phyloP scores from a whole-genome alignment of 2,797 vertebrate genomes.

The Sebastes aleutianus region DNA sequence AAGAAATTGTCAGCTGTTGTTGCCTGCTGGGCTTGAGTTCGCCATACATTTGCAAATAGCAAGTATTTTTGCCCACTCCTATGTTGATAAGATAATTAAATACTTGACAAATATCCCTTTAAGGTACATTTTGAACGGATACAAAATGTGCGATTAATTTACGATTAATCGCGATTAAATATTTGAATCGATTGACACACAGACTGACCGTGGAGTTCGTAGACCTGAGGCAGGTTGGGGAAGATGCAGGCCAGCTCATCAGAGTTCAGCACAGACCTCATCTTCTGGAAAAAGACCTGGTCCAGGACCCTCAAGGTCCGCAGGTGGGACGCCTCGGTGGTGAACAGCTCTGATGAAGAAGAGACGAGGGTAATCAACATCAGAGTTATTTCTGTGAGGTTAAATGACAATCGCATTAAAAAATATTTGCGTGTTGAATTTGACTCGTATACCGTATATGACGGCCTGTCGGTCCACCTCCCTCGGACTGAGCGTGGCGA shows the following conservation, averaged over 20 bases:
- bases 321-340: constrained; percentile 91
- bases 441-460: constrained; percentile 88
- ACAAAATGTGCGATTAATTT: too few relatives aligned
- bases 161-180: not conserved
- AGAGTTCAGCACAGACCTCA: constrained; percentile 84
- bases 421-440: not conserved
- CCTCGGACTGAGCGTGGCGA: constrained; percentile 79
- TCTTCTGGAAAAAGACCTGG: constrained; percentile 91
- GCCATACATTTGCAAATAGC: too few relatives aligned
- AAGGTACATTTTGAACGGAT: fast-evolving
- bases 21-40: too few relatives aligned
- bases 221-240: constrained; percentile 90
- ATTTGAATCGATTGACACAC: not conserved
- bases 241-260: constrained; percentile 92
- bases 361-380: not conserved
- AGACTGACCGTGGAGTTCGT: constrained; percentile 90
- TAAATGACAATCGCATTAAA: not conserved
- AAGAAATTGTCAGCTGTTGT: too few relatives aligned
- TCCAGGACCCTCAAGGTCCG: constrained; percentile 90
- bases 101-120: too few relatives aligned
- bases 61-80: too few relatives aligned
- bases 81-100: too few relatives aligned
- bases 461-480: constrained; percentile 94
- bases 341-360: constrained; percentile 86
- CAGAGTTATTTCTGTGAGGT: not conserved